Percentiles rank a stretch among this genome's conserved stretches.
Conservation (phyloP, 2,113 vertebrate genomes). For the Podarcis cretensis region DNA sequence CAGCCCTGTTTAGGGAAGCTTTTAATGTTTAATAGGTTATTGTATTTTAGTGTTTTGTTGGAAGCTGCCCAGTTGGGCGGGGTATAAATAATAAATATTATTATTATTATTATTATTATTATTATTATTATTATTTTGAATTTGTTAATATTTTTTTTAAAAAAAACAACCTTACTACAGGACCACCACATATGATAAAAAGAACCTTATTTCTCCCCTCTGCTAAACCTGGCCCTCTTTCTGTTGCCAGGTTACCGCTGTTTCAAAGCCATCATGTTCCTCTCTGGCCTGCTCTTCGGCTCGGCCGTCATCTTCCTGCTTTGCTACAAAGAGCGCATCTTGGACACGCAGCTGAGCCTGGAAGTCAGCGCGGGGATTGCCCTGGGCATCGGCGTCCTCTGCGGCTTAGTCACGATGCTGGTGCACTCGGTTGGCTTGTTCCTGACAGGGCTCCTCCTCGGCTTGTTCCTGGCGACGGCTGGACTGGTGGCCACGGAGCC, state of each 20-base stretch:
- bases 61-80: no score
- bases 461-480: constrained; percentile 83
- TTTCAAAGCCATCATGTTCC: constrained; percentile 92
- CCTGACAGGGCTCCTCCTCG: constrained; percentile 88
- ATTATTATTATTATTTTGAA: no score
- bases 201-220: no score
- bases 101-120: no score
- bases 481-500: constrained; percentile 80
- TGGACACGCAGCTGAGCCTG: constrained; percentile 89
- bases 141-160: no score
- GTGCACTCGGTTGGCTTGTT: constrained; percentile 90
- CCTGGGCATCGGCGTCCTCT: constrained; percentile 88
- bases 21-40: no score
- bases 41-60: no score
- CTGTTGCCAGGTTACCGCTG: constrained; percentile 83
- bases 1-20: no score
- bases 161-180: no score
- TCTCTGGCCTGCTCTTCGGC: constrained; percentile 89
- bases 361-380: constrained; percentile 88
- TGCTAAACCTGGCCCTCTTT: constrained; percentile 20
- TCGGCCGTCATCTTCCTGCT: constrained; percentile 87
- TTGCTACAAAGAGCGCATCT: constrained; percentile 87
- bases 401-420: constrained; percentile 89
- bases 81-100: no score
- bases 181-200: no score